Conservation (phyloP, 1,140 invertebrate genomes). For the Vanessa tameamea region DNA sequence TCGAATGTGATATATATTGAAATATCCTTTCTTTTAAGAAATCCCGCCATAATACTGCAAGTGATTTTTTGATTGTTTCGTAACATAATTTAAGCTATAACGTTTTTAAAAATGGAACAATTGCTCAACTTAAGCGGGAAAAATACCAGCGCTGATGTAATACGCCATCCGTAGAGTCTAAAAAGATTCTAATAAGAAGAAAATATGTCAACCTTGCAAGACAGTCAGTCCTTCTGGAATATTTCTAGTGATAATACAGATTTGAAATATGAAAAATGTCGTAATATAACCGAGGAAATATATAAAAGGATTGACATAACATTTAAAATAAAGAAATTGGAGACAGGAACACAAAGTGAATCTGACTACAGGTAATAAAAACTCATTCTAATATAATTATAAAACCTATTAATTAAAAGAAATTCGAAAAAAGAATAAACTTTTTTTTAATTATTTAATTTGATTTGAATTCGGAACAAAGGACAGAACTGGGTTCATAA, state of each 20-base stretch:
- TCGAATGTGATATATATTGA: constrained; percentile 13
- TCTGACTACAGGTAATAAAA: constrained; percentile 60
- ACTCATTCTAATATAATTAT: background rate
- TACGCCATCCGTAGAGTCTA: constrained; percentile 28
- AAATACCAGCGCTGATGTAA: constrained; percentile 20
- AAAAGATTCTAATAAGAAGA: constrained; percentile 50
- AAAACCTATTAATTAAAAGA: background rate
- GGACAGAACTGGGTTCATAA: too few relatives aligned
- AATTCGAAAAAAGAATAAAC: too few relatives aligned
- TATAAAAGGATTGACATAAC: constrained; percentile 77
- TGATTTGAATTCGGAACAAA: too few relatives aligned
- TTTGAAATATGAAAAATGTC: constrained; percentile 72
- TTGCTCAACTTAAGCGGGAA: constrained; percentile 20
- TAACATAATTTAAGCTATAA: constrained; percentile 38
- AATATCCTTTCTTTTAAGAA: constrained; percentile 15
- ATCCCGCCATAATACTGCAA: constrained; percentile 43
- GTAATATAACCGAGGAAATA: constrained; percentile 73
- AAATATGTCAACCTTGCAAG: constrained; percentile 68
- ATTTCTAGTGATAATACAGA: constrained; percentile 50
- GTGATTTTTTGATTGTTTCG: constrained; percentile 34
- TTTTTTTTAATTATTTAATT: too few relatives aligned
- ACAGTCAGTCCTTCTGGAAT: constrained; percentile 56
- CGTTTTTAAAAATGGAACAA: constrained; percentile 32
- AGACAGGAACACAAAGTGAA: constrained; percentile 61
- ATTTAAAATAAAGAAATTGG: constrained; percentile 73